phyloP scores from a whole-genome alignment of 2,797 vertebrate genomes.

The Allobates femoralis region DNA sequence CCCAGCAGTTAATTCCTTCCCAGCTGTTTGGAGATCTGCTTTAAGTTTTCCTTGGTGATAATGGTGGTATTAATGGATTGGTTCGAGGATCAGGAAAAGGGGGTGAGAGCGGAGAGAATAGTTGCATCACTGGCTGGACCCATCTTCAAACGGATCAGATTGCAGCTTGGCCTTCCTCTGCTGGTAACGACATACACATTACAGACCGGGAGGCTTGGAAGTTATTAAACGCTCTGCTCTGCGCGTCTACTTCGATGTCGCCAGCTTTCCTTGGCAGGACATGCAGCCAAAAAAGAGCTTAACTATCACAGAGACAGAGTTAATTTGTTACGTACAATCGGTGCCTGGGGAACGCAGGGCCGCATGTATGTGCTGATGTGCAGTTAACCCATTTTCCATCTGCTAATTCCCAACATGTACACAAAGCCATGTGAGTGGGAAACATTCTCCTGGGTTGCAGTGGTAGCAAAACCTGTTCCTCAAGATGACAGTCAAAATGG shows the following conservation, averaged over 20 bases:
- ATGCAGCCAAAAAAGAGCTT: constrained; percentile 15
- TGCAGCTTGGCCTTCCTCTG: constrained; percentile 36
- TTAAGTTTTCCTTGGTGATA: constrained; percentile 45
- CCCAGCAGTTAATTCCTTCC: not conserved
- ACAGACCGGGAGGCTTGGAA: constrained; percentile 42
- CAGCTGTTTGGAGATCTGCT: constrained; percentile 42
- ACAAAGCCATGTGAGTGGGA: not conserved
- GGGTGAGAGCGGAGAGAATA: not conserved
- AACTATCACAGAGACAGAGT: constrained; percentile 51
- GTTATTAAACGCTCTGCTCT: constrained; percentile 41
- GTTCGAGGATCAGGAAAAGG: constrained; percentile 23
- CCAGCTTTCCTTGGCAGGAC: constrained; percentile 47
- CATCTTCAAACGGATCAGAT: constrained; percentile 34
- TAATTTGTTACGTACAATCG: constrained; percentile 46
- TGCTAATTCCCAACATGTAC: constrained; percentile 4
- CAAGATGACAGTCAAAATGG: not conserved
- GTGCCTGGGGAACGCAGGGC: constrained; percentile 29
- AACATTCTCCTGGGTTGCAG: not conserved
- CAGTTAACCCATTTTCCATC: constrained; percentile 43
- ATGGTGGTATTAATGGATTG: constrained; percentile 39
- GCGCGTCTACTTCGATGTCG: constrained; percentile 34
- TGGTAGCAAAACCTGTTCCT: not conserved
- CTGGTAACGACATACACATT: constrained; percentile 40
- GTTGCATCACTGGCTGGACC: constrained; percentile 46
- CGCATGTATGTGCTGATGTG: not conserved